Evolutionary conservation across 2,113 vertebrate species (phyloP).

Genomic region (Camelus bactrianus): DNA sequence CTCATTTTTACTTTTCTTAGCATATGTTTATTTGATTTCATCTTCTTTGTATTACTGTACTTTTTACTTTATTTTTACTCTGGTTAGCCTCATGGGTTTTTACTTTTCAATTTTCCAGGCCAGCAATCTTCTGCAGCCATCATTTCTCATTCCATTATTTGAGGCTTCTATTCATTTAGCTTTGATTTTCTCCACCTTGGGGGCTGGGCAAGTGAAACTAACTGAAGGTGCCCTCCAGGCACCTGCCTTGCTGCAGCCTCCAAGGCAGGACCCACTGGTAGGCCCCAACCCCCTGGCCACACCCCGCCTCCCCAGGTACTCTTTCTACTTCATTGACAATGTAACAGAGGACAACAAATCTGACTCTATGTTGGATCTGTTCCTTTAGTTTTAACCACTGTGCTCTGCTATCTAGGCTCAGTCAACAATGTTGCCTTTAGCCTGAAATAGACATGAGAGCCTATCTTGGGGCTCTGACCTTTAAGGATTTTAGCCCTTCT

Average conservation of each 20-base stretch:
- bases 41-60: conserved; percentile 10
- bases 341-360: no score
- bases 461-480: no score
- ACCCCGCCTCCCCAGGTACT: no score
- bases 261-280: background rate
- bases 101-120: conserved; percentile 44
- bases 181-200: background rate
- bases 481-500: no score
- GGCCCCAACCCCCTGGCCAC: background rate
- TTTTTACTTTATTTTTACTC: conserved; percentile 45
- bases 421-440: no score
- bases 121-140: background rate
- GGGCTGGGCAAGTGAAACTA: no score
- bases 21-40: conserved; percentile 12
- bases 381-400: no score
- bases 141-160: background rate
- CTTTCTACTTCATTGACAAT: background rate
- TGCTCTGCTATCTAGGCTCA: no score
- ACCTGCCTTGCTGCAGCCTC: background rate
- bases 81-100: conserved; percentile 3
- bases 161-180: background rate
- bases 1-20: background rate
- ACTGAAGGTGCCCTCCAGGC: background rate
- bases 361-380: no score
- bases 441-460: no score